Conservation (phyloP, 2,113 vertebrate species). For the Eptatretus burgeri region DNA sequence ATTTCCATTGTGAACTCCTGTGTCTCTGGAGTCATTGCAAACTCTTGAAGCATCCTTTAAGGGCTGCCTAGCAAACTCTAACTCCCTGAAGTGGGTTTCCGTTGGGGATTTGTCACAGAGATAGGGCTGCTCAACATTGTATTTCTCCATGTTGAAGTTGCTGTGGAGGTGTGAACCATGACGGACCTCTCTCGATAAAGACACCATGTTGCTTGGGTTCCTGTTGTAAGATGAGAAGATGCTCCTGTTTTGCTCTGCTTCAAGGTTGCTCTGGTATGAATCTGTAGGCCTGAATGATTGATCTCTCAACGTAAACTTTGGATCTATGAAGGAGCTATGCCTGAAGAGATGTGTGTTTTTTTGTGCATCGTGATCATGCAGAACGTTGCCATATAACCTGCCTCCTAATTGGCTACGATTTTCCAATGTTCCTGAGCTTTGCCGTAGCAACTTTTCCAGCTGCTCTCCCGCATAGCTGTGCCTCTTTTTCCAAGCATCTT, state of each 20-base stretch:
- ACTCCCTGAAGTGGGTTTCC: conserved; percentile 5
- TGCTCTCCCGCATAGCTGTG: conserved; percentile 5
- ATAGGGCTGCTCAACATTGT: background rate
- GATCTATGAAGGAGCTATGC: background rate
- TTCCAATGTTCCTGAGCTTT: background rate
- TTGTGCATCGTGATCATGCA: background rate
- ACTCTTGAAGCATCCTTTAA: background rate
- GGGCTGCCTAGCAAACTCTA: background rate
- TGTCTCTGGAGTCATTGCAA: background rate
- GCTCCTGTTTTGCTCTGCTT: background rate
- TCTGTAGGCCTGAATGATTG: background rate
- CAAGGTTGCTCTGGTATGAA: background rate
- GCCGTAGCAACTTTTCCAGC: background rate
- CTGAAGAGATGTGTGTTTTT: background rate
- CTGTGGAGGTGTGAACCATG: background rate
- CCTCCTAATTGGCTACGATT: background rate
- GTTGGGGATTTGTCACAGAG: conserved; percentile 3
- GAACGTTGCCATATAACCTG: background rate
- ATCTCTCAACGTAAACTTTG: background rate
- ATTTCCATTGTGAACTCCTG: background rate
- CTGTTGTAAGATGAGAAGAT: background rate
- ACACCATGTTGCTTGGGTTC: background rate
- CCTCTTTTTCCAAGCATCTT: background rate
- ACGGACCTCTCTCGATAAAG: conserved; percentile 3
- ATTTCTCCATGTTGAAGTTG: background rate